phyloP scores from a whole-genome alignment of 2,113 vertebrate genomes.

The Equus quagga region DNA sequence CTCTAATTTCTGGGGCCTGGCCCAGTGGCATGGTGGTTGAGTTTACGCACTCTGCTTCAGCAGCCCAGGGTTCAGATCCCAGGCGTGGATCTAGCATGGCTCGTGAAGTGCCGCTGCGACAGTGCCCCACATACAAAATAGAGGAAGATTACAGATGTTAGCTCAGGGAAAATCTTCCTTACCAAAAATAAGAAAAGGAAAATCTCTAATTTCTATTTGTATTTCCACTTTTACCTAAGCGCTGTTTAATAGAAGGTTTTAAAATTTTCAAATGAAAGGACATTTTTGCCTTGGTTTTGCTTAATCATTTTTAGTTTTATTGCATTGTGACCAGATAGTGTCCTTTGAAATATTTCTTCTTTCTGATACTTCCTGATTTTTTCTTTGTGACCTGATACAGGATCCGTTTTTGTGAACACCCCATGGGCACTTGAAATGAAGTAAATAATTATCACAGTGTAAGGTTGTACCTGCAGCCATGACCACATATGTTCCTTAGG shows the following conservation, averaged over 20 bases:
- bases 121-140: too few species aligned
- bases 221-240: background rate
- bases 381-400: background rate
- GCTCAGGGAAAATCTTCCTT: too few species aligned
- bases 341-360: background rate
- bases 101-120: too few species aligned
- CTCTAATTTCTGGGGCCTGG: background rate
- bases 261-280: background rate
- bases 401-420: background rate
- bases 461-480: too few species aligned
- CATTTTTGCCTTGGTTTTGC: background rate
- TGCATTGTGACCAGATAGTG: background rate
- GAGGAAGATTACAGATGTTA: too few species aligned
- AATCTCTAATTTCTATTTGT: background rate
- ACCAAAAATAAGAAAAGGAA: background rate
- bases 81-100: too few species aligned
- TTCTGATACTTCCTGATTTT: background rate
- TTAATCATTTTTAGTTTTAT: background rate
- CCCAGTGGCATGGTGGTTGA: too few species aligned
- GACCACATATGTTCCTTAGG: too few species aligned
- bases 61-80: too few species aligned
- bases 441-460: too few species aligned
- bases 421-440: background rate
- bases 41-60: too few species aligned
- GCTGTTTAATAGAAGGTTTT: background rate